Conservation (phyloP, 2,888 invertebrate species). For the Cinara cedri region DNA sequence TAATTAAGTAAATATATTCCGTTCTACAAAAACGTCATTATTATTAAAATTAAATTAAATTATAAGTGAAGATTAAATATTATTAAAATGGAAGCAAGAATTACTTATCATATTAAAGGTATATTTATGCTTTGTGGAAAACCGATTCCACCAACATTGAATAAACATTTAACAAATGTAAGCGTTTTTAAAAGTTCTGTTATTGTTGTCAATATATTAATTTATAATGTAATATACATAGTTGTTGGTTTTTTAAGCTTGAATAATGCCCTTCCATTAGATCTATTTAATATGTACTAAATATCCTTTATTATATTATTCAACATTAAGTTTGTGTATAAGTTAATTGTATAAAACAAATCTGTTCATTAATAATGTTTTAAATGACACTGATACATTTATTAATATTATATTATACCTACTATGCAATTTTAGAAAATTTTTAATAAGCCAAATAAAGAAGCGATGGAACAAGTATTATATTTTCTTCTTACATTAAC, state of each 20-base stretch:
- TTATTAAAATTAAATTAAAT: too few species aligned
- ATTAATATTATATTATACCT: neutral
- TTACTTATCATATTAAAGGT: slow-evolving; percentile 37
- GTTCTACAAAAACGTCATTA: too few species aligned
- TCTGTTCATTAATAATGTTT: too few species aligned
- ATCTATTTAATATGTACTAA: too few species aligned
- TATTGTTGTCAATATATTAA: neutral
- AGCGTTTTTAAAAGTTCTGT: neutral
- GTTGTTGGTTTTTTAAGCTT: too few species aligned
- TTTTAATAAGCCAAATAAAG: slow-evolving; percentile 51
- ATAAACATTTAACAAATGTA: slow-evolving; percentile 49
- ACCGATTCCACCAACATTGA: slow-evolving; percentile 18
- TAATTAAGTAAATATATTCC: too few species aligned
- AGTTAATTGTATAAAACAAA: too few species aligned
- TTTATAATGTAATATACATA: neutral
- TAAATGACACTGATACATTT: neutral
- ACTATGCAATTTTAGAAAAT: slow-evolving; percentile 26
- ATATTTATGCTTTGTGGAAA: slow-evolving; percentile 40
- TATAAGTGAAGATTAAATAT: too few species aligned
- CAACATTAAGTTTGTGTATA: too few species aligned
- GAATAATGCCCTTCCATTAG: too few species aligned
- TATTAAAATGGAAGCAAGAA: slow-evolving; percentile 42
- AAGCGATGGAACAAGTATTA: slow-evolving; percentile 50
- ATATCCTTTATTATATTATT: too few species aligned
- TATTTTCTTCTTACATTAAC: slow-evolving; percentile 21